A percentile compares a stretch with the other conserved stretches of the same genome.
Evolutionary conservation across 2,888 invertebrate species (phyloP).

Genomic region (Chesias legatella): DNA sequence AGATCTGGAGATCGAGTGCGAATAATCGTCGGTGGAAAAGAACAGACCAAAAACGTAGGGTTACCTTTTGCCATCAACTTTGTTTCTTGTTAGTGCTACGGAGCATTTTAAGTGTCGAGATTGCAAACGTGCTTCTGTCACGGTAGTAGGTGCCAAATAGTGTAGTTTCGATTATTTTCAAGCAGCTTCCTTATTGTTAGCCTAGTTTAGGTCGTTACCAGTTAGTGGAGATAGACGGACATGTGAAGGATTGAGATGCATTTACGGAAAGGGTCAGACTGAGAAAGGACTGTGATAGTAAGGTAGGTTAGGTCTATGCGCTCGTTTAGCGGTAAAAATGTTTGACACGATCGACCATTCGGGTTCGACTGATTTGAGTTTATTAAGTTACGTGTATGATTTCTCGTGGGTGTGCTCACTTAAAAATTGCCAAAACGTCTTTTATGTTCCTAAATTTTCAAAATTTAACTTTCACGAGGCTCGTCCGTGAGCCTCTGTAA

Average conservation of each 20-base stretch:
- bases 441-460: slow-evolving; percentile 37
- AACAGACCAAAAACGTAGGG: slow-evolving; percentile 77
- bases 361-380: slow-evolving; percentile 45
- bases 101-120: slow-evolving; percentile 37
- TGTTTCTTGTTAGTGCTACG: slow-evolving; percentile 60
- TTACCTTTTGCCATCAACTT: slow-evolving; percentile 76
- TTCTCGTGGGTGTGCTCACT: slow-evolving; percentile 40
- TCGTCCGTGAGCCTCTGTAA: slow-evolving; percentile 38
- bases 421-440: slow-evolving; percentile 40
- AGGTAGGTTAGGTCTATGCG: slow-evolving; percentile 74
- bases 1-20: slow-evolving; percentile 39
- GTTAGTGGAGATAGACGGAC: slow-evolving; percentile 60
- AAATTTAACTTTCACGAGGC: slow-evolving; percentile 27
- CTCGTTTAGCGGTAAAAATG: slow-evolving; percentile 74
- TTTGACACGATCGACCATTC: slow-evolving; percentile 46
- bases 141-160: slow-evolving; percentile 78
- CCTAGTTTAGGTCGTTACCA: slow-evolving; percentile 77
- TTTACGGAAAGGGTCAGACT: slow-evolving; percentile 79
- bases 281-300: slow-evolving; percentile 80
- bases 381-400: slow-evolving; percentile 33
- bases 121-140: slow-evolving; percentile 49
- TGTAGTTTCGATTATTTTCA: slow-evolving; percentile 63
- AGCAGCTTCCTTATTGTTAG: slow-evolving; percentile 67
- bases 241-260: slow-evolving; percentile 72
- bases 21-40: slow-evolving; percentile 42